Evolutionary conservation across 2,888 invertebrate genomes (phyloP).

Genomic region (Sthenelais limicola): DNA sequence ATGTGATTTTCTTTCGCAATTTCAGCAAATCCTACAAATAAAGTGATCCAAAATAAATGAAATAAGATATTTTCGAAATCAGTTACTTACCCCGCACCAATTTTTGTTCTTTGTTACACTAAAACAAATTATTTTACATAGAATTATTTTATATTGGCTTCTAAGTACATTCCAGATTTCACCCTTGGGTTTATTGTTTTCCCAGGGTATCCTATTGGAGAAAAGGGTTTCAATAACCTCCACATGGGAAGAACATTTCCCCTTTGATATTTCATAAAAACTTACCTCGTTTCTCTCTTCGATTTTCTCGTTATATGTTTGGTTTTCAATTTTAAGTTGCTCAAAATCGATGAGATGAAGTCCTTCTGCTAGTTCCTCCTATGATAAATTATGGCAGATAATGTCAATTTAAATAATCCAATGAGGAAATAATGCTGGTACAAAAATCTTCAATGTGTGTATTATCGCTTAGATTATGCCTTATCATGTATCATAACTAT

Average conservation of each 20-base stretch:
- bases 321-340: constrained; percentile 76
- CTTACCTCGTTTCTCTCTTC: constrained; percentile 75
- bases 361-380: constrained; percentile 75
- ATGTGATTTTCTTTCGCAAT: constrained; percentile 74
- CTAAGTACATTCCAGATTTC: too few species aligned
- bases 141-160: neutral
- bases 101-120: neutral
- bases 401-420: too few species aligned
- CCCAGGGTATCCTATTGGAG: neutral
- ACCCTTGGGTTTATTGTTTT: constrained; percentile 1
- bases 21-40: constrained; percentile 72
- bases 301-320: constrained; percentile 75
- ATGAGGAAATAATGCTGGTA: too few species aligned
- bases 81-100: neutral
- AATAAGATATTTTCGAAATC: neutral
- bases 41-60: neutral
- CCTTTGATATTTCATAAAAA: neutral
- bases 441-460: too few species aligned
- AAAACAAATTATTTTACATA: neutral
- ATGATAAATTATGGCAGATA: too few species aligned
- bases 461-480: too few species aligned
- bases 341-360: constrained; percentile 76
- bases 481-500: too few species aligned
- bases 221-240: neutral
- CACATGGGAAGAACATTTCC: neutral